A percentile compares a stretch with the other conserved stretches of the same genome.
These are phyloP conservation scores for Cryptoprocta ferox DNA, from an alignment of 2,797 vertebrate genomes.

Conservation along the genomic window DNA sequence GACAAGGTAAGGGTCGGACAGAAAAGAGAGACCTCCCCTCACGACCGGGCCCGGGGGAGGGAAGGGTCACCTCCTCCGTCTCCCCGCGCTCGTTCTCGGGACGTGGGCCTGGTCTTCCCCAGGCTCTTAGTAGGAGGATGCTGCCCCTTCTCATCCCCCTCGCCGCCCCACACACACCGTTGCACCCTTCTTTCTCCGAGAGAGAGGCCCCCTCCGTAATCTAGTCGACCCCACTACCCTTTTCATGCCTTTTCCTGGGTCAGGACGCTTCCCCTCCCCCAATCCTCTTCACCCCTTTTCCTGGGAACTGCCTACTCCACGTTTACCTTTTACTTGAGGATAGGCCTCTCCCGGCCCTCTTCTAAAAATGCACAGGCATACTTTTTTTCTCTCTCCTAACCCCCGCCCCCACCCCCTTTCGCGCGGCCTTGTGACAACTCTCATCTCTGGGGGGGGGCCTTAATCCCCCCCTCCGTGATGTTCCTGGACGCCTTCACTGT, in stretches of 20 bases:
- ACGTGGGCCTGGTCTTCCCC: constrained; percentile 46
- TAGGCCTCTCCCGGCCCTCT: constrained; percentile 32
- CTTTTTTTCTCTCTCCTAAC: background rate
- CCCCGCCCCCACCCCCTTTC: background rate
- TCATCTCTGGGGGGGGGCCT: background rate
- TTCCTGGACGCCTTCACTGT: constrained; percentile 30
- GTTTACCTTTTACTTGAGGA: constrained; percentile 56
- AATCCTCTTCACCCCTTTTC: constrained; percentile 53
- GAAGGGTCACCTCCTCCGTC: constrained; percentile 67
- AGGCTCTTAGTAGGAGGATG: constrained; percentile 56
- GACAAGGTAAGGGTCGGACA: constrained; percentile 78
- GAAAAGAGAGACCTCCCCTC: constrained; percentile 58
- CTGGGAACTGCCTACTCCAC: constrained; percentile 61
- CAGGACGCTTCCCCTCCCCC: constrained; percentile 76
- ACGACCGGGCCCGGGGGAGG: constrained; percentile 60
- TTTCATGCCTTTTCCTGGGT: constrained; percentile 57
- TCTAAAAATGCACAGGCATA: constrained; percentile 47
- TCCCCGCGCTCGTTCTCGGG: constrained; percentile 17
- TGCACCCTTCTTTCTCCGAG: background rate
- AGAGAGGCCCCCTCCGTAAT: background rate
- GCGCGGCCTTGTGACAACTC: constrained; percentile 64
- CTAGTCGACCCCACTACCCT: constrained; percentile 18
- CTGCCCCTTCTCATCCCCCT: constrained; percentile 16
- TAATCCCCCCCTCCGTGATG: background rate
- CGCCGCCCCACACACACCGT: background rate